Base-by-base conservation (phyloP, 1,140 invertebrate genomes). In the Drosophila teissieri region DNA sequence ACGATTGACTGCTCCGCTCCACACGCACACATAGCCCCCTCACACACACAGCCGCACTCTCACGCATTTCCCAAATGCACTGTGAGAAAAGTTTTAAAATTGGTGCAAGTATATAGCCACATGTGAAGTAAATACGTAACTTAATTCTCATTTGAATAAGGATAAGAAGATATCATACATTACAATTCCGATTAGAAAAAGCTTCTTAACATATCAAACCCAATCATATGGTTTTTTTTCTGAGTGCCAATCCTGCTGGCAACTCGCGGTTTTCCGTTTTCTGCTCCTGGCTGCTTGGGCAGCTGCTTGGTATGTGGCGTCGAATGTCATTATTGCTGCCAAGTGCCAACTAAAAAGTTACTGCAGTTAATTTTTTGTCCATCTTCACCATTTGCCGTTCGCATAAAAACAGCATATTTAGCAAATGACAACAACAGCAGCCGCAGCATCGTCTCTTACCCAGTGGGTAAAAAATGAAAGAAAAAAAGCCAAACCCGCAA, bases 341-440 rank as follows among this genome's bases (percentile, higher is more conserved):
- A 91, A 91, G 89, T 91, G 89, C 89, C 89, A 89, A 91, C 89
- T 91, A 89, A 91, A 91, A 91, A 89, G 84, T 90, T 85, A 73
- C 84, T 90, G 83, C 89, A 85, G 83, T 83, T 91, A 79, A 90
- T 91, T 83, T 78, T 90, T 83, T 86, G 79, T 77, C 78, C 85
- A 89, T 77, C 75, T 88, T 84, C 76, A 64, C 70, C 84, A 82
- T 89, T 89, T 81, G 80, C 76, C 78, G 73, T 75, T 70, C 84
- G 78, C 80, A 91, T 85, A 91, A 90, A 88, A 91, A 90, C 90
- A 91, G 78, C 90, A 88, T 91, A 91, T 91, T 91, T 91, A 91
- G 90, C 85, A 90, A 91, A 91, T 91, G 85, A 91, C 89, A 91
- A 91, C 68, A 90, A 69, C 81, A 82, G 37, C 37, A 76, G 27